Conservation (phyloP, 2,888 invertebrate genomes). For the Pteria penguin region DNA sequence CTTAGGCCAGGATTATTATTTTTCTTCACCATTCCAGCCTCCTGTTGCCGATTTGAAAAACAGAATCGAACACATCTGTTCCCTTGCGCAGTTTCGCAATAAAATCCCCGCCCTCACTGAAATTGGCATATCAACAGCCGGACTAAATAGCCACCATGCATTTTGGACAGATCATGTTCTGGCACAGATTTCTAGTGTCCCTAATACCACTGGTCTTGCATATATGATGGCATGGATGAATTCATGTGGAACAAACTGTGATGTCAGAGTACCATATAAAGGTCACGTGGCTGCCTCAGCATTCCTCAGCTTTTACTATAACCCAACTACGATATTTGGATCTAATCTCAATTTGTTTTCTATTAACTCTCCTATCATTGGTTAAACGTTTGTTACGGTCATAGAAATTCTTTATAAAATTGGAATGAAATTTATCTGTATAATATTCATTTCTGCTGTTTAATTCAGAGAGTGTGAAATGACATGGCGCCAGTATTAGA, state of each 20-base stretch:
- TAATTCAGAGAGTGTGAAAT: no score
- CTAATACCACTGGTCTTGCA: slow-evolving; percentile 29
- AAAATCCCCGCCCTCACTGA: slow-evolving; percentile 52
- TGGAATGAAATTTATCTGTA: no score
- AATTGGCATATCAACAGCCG: slow-evolving; percentile 38
- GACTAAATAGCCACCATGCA: slow-evolving; percentile 32
- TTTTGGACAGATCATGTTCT: slow-evolving; percentile 48
- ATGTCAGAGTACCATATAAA: slow-evolving; percentile 36
- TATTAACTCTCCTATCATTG: background rate
- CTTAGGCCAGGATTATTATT: slow-evolving; percentile 48
- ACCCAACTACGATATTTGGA: slow-evolving; percentile 36
- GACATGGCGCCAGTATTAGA: no score
- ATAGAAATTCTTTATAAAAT: no score
- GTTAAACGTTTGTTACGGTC: no score
- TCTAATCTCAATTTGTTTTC: background rate
- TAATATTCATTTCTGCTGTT: no score
- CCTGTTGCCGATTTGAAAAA: slow-evolving; percentile 12
- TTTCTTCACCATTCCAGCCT: slow-evolving; percentile 14
- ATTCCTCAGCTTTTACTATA: slow-evolving; percentile 40
- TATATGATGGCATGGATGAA: slow-evolving; percentile 49
- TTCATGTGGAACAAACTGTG: slow-evolving; percentile 25
- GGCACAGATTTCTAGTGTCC: slow-evolving; percentile 25
- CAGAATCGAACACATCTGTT: slow-evolving; percentile 30
- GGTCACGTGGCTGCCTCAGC: slow-evolving; percentile 36
- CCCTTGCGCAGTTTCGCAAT: slow-evolving; percentile 32